Evolutionary conservation across 30 jellyfish, hydroid and myxozoan genomes (phyloP), one percentile per base, ranked within the genome.

Genomic region (Pelagia noctiluca): DNA sequence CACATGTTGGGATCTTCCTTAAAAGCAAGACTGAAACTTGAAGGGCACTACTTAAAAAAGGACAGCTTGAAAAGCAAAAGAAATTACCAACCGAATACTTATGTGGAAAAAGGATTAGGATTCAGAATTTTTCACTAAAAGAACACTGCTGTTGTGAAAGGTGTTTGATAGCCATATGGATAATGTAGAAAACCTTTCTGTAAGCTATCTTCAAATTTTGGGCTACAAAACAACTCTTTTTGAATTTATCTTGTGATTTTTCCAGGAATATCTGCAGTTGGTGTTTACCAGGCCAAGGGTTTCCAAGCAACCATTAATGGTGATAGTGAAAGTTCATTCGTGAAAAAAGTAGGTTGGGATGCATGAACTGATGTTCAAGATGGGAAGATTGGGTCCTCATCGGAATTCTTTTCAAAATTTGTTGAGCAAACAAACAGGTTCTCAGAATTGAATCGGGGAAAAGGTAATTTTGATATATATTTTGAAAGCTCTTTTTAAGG

Each of bases 231-330:
- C 16, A 16, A 42, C 8, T 42, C 12, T 5, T 5, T 42, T 42
- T 42, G 57, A 42, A 16, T 60, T 25, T 1, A 0, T 0, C n/a
- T n/a, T n/a, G n/a, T n/a, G n/a, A n/a, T 60, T 10, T 60, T 60
- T 60, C 73, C 73, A 60, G 73, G 73, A 19, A 60, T 60, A 19
- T 60, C 73, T 60, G 73, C 73, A 60, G 73, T 16, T 60, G 73
- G 73, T 13, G 73, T 60, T 19, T 60, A 60, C 73, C 73, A 60
- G 33, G 73, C 73, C 28, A 60, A 60, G 35, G 73, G 73, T 19
- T 60, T 60, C 25, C 28, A 60, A 60, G 73, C 33, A 60, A 60
- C 73, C n/a, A 60, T 60, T 19, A 60, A 42, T 16, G 16, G 57
- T 5, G 16, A 42, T 42, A 16, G 16, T 42, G 57, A 42, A 42